Evolutionary conservation across 2,888 invertebrate species (phyloP), one percentile per base, ranked within the genome.

Genomic region (Operophtera brumata): DNA sequence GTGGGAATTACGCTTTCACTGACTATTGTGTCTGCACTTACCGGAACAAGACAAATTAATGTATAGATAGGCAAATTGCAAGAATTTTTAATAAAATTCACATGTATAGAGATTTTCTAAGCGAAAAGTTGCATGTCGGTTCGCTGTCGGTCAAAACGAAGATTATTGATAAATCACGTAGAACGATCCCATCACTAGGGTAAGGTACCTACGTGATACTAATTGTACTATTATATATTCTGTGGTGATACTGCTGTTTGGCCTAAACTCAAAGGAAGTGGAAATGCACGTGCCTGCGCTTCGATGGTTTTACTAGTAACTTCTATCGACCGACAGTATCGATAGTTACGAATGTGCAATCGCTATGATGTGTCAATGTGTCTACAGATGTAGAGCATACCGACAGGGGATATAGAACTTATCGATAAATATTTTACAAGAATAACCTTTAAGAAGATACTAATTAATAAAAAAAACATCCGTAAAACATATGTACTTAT

Each of bases 231-330:
- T n/a, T n/a, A n/a, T n/a, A n/a, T n/a, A n/a, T n/a, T n/a, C n/a
- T n/a, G n/a, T n/a, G n/a, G n/a, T n/a, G n/a, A n/a, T 40, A 51
- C 28, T 35, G 8, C 26, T 20, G 32, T 28, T 12, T 44, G 43
- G 12, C 45, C 28, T 49, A 28, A 25, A 52, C 48, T 34, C 41
- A 44, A 34, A 39, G 52, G 48, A 57, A 57, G 45, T 48, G 28
- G 57, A 30, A 56, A 14, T 48, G 51, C 55, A 56, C 36, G 43
- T 56, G 47, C 50, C 34, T 34, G 35, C 36, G 46, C 46, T 44
- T 25, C 44, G 40, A 35, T 39, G 35, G 11, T 11, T 42, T 49
- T 26, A 30, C 10, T 20, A 42, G 11, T 11, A 11, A 37, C 4
- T 39, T 28, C 28, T 51, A 35, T 20, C 37, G 14, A 50, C 47